A percentile compares a stretch with the other conserved stretches of the same genome.
Conservation (phyloP, 2,888 invertebrate species). For the Eupithecia inturbata region DNA sequence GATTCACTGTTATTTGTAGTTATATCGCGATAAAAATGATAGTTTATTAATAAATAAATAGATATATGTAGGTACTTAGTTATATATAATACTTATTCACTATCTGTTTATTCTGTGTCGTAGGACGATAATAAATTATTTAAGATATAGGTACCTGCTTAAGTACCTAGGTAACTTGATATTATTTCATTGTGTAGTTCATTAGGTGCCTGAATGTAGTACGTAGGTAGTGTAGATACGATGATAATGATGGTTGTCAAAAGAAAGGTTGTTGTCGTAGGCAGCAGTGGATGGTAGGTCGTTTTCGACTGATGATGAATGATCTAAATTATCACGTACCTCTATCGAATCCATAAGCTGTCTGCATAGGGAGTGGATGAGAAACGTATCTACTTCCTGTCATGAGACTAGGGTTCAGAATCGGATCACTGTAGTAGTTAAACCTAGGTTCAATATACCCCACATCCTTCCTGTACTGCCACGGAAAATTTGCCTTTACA, state of each 20-base stretch:
- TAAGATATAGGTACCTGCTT: neutral
- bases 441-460: slow-evolving; percentile 58
- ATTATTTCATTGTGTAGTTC: neutral
- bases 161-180: neutral
- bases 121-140: neutral
- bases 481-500: slow-evolving; percentile 63
- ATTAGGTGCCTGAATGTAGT: no score
- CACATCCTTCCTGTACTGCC: slow-evolving; percentile 65
- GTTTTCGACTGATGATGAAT: no score
- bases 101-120: neutral
- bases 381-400: slow-evolving; percentile 66
- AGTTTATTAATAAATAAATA: neutral
- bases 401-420: slow-evolving; percentile 67
- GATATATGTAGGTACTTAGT: no score
- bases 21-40: slow-evolving; percentile 3
- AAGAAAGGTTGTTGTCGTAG: no score
- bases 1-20: neutral
- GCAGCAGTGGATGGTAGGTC: no score
- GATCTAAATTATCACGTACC: no score
- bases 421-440: slow-evolving; percentile 69
- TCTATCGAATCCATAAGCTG: slow-evolving; percentile 72
- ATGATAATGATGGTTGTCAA: no score
- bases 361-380: slow-evolving; percentile 65
- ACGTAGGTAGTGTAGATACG: no score
- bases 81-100: slow-evolving; percentile 3